These are phyloP conservation scores for Sminthurinus aureus DNA, from an alignment of 2,888 invertebrate species.

Conservation along the genomic window DNA sequence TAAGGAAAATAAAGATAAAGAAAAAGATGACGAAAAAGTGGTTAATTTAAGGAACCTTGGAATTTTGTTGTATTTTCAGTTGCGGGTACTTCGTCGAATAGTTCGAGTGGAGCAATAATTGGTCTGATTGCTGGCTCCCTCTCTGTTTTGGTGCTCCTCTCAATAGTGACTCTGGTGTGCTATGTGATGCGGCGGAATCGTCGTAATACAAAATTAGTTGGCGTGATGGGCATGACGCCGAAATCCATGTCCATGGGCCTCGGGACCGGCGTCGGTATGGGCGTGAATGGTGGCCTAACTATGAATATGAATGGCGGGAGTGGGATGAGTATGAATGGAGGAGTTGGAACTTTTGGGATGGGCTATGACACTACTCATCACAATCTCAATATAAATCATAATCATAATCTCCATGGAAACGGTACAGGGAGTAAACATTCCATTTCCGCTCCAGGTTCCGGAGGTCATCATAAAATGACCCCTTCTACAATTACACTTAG, in stretches of 20 bases:
- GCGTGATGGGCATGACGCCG: constrained; percentile 59
- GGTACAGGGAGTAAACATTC: background rate
- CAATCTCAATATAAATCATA: background rate
- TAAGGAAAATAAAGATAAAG: too few species aligned
- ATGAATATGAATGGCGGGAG: too few species aligned
- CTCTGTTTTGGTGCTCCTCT: constrained; percentile 72
- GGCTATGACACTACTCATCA: too few species aligned
- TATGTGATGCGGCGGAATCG: constrained; percentile 73
- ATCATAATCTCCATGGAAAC: background rate
- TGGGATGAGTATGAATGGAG: too few species aligned
- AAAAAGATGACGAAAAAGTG: too few species aligned
- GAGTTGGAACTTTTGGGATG: too few species aligned
- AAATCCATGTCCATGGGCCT: constrained; percentile 58
- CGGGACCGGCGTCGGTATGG: constrained; percentile 37
- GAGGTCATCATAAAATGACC: background rate
- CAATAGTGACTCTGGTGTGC: constrained; percentile 70
- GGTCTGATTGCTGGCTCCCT: constrained; percentile 74
- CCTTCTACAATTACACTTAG: background rate
- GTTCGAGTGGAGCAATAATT: constrained; percentile 68
- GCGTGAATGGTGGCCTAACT: constrained; percentile 30
- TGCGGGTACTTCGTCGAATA: constrained; percentile 63
- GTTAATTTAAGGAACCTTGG: too few species aligned
- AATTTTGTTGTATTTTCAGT: constrained; percentile 20
- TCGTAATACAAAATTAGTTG: constrained; percentile 69
- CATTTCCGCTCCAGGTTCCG: background rate